Conservation (phyloP, 2,113 vertebrate genomes). For the Menidia beryllina region DNA sequence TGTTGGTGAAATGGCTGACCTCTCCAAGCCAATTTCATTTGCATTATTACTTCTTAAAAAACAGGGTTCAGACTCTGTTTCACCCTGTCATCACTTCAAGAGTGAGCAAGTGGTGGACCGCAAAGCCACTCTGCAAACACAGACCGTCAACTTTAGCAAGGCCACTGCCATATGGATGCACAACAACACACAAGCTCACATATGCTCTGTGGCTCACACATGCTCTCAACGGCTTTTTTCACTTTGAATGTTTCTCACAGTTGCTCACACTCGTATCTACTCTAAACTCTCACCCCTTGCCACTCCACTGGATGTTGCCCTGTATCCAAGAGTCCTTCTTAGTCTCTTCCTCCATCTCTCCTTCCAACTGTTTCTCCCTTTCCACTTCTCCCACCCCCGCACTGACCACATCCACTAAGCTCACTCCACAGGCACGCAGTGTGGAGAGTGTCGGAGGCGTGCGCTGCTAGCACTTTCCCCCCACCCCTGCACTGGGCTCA, state of each 20-base stretch:
- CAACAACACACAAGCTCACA: conserved; percentile 54
- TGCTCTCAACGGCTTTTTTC: conserved; percentile 47
- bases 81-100: conserved; percentile 57
- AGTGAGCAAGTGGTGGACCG: conserved; percentile 69
- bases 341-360: conserved; percentile 56
- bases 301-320: conserved; percentile 60
- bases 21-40: conserved; percentile 53
- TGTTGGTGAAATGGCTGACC: conserved; percentile 43
- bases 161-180: conserved; percentile 58
- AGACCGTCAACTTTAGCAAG: conserved; percentile 67
- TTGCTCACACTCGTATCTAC: conserved; percentile 51
- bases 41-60: conserved; percentile 44
- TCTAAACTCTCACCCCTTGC: conserved; percentile 43
- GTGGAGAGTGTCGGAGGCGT: conserved; percentile 78
- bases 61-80: conserved; percentile 45
- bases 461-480: conserved; percentile 69
- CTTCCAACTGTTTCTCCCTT: conserved; percentile 53
- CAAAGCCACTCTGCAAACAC: conserved; percentile 76
- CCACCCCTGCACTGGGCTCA: conserved; percentile 66
- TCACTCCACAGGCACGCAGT: conserved; percentile 82
- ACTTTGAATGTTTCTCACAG: conserved; percentile 60
- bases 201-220: conserved; percentile 55
- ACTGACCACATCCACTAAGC: conserved; percentile 82
- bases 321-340: conserved; percentile 39
- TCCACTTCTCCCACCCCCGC: conserved; percentile 71